Evolutionary conservation across 2,888 invertebrate genomes (phyloP), one percentile per base, ranked within the genome.

Genomic region (Cotesia congregata): DNA sequence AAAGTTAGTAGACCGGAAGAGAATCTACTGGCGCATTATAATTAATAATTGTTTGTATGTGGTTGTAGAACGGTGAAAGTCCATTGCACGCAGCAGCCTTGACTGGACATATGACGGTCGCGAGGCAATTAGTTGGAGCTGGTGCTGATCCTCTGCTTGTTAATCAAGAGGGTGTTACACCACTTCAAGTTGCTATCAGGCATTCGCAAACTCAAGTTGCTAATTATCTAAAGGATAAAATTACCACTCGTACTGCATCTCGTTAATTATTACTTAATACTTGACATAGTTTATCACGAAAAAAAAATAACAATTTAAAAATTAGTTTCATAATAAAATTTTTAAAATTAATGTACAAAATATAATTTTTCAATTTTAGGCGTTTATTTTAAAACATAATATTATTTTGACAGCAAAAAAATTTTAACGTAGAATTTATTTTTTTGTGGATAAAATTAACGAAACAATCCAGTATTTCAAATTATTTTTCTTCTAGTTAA

Each of bases 31-130:
- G 40, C 6, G 62, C 62, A 39, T 67, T 73, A 67, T 30, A 64
- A 15, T 68, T 41, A n/a, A 50, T 38, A 70, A 60, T 73, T 30
- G 39, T 81, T 78, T 67, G 72, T 80, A 65, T 20, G 75, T 73
- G 76, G 3, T 90, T 90, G 61, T 89, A 97, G 97, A 98, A 97
- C 91, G 98, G 97, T 0, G 97, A 98, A 90, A 94, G 95, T 75
- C 95, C 96, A 0, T 90, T 98, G 70, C 98, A 98, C 91, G 97
- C 97, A 69, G 97, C 97, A 2, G 95, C 95, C 60, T 93, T 97
- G 91, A 96, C 95, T 89, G 97, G 97, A 0, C 95, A 96, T 86
- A 91, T 96, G 88, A 90, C 94, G 2, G 94, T 96, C 71, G 94
- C 94, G 76, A 94, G 94, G 85, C 93, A 94, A 86, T 90, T 97